phyloP scores from a whole-genome alignment of 2,888 invertebrate genomes.

The Perizoma flavofasciatum region DNA sequence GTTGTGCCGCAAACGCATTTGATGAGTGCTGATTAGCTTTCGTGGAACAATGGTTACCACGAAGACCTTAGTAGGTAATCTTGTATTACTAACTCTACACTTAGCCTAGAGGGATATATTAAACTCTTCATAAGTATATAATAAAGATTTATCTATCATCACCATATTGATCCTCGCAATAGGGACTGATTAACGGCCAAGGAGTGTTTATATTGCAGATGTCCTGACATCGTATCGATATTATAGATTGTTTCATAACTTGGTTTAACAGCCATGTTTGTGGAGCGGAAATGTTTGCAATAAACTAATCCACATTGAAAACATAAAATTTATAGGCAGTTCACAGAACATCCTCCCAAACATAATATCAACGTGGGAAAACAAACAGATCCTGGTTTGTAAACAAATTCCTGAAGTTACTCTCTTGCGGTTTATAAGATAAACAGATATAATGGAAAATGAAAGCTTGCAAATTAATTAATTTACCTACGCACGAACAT shows the following conservation, averaged over 20 bases:
- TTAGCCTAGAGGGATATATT: neutral
- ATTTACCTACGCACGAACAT: constrained; percentile 29
- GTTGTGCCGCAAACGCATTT: constrained; percentile 42
- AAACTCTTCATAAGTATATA: neutral
- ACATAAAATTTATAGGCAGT: no score
- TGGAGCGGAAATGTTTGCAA: no score
- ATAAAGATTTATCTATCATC: neutral
- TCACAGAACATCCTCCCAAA: no score
- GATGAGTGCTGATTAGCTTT: constrained; percentile 44
- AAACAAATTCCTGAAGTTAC: constrained; percentile 1
- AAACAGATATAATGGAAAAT: constrained; percentile 26
- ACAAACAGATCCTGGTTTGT: neutral
- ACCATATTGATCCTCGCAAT: neutral
- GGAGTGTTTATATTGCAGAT: no score
- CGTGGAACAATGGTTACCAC: constrained; percentile 40
- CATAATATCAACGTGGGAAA: neutral
- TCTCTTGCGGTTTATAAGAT: constrained; percentile 17
- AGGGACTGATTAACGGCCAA: neutral
- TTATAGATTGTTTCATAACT: no score
- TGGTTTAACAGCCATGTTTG: no score
- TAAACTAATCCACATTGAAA: no score
- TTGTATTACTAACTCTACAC: neutral
- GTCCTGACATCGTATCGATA: no score
- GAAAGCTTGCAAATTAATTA: constrained; percentile 30
- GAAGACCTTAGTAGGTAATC: neutral